Evolutionary conservation across 30 jellyfish, hydroid and myxozoan species (phyloP).

Genomic region (Sanderia malayensis): DNA sequence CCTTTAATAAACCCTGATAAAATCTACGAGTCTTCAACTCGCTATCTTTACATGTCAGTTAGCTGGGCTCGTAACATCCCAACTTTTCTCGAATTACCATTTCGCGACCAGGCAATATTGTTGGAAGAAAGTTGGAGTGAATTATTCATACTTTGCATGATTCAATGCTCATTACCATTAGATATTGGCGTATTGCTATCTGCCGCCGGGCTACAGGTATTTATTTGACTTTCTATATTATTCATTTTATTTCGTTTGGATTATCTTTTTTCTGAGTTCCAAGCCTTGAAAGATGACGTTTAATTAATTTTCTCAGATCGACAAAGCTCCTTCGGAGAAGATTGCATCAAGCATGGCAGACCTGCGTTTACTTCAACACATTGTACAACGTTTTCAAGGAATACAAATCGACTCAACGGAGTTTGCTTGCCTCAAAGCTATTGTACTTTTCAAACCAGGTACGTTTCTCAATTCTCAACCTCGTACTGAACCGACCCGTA

Average conservation of each 20-base stretch:
- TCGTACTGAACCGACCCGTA: too few relatives aligned
- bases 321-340: conserved; percentile 81
- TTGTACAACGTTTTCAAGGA: conserved; percentile 96
- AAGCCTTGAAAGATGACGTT: too few relatives aligned
- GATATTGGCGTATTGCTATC: conserved; percentile 94
- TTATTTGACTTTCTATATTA: not conserved
- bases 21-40: conserved; percentile 94
- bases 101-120: conserved; percentile 94
- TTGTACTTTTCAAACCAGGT: conserved; percentile 98
- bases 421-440: conserved; percentile 95
- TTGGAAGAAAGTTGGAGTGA: conserved; percentile 99
- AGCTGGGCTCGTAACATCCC: conserved; percentile 99
- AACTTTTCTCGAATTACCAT: conserved; percentile 96
- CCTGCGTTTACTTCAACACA: conserved; percentile 85
- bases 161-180: conserved; percentile 91
- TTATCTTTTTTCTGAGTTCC: not conserved
- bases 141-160: conserved; percentile 87
- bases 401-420: conserved; percentile 94
- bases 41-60: conserved; percentile 87
- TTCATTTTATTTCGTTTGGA: not conserved
- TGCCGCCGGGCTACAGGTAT: conserved; percentile 93
- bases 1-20: conserved; percentile 94
- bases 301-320: conserved; percentile 68
- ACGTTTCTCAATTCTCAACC: too few relatives aligned
- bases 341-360: conserved; percentile 88